Evolutionary conservation across 2,888 invertebrate genomes (phyloP).

Genomic region (Lasioglossum lativentre): DNA sequence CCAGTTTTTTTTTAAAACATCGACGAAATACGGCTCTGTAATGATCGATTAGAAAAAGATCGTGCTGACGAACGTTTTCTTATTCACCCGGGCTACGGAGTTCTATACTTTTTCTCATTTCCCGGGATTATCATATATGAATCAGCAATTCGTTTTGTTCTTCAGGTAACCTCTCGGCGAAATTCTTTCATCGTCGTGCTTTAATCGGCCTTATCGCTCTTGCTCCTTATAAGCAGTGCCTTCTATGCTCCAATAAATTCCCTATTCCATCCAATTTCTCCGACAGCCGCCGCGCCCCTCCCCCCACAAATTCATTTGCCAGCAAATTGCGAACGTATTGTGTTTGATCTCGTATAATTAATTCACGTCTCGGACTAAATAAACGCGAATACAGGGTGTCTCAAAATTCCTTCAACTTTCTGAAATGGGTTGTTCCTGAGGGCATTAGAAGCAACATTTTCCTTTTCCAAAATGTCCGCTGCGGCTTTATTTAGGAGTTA

Average conservation of each 20-base stretch:
- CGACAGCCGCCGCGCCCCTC: neutral
- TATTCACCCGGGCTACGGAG: neutral
- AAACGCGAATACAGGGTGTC: neutral
- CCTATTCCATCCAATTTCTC: neutral
- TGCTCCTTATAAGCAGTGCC: slow-evolving; percentile 1
- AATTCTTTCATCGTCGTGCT: slow-evolving; percentile 13
- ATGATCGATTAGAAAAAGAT: slow-evolving; percentile 9
- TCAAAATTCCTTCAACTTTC: too few relatives aligned
- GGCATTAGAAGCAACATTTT: too few relatives aligned
- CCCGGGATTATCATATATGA: slow-evolving; percentile 24
- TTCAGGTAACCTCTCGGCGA: neutral
- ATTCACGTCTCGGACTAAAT: neutral
- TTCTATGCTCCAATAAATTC: slow-evolving; percentile 16
- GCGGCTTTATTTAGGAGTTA: too few relatives aligned
- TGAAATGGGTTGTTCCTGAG: too few relatives aligned
- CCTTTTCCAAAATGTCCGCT: too few relatives aligned
- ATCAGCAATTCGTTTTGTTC: slow-evolving; percentile 18
- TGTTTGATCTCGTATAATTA: neutral
- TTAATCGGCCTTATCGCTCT: slow-evolving; percentile 19
- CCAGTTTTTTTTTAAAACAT: neutral
- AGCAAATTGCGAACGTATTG: neutral
- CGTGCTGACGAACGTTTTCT: neutral
- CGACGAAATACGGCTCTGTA: neutral
- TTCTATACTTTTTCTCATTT: slow-evolving; percentile 18
- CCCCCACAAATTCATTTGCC: neutral